Evolutionary conservation across 2,888 invertebrate genomes (phyloP), one percentile per base, ranked within the genome.

Genomic region (Teleiodes luculella): DNA sequence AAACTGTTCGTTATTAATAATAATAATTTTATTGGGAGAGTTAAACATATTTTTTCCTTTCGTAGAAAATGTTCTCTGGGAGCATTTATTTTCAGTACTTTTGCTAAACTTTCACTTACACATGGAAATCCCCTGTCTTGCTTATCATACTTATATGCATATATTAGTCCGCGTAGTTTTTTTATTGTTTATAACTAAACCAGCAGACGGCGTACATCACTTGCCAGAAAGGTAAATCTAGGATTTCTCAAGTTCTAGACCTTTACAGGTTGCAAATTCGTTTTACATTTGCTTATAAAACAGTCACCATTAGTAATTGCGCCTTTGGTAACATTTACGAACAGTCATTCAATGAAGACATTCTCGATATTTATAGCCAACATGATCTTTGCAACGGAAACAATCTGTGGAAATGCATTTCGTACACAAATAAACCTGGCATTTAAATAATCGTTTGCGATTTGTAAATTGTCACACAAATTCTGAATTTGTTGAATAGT

Each of bases 271-370:
- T 43, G 8, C 7, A 10, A 43, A 28, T 43, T 43, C 2, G 5
- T 5, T 43, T 10, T 24, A 43, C n/a, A n/a, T n/a, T n/a, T n/a
- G n/a, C n/a, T n/a, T n/a, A n/a, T n/a, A n/a, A n/a, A n/a, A n/a
- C 43, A 31, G 47, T 47, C 47, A 47, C 31, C 33, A 36, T 48
- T 52, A 56, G 66, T 70, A 66, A 70, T 71, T 68, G 67, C 61
- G n/a, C 1, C 43, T 20, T 28, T 28, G 43, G 13, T 43, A 43
- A 43, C 6, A 18, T 20, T 35, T n/a, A 31, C 48, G 48, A 35
- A 60, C 57, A 63, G 61, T 62, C 16, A 36, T 66, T 64, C 57
- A 63, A 65, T 61, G 61, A 61, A 67, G 66, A 63, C 67, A 63
- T 63, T 60, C 30, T 33, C 60, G 57, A 60, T 59, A 65, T 63